A percentile compares a stretch with the other conserved stretches of the same genome.
These are phyloP conservation scores for Xenopus borealis DNA, from an alignment of 2,113 vertebrate species.

Conservation along the genomic window DNA sequence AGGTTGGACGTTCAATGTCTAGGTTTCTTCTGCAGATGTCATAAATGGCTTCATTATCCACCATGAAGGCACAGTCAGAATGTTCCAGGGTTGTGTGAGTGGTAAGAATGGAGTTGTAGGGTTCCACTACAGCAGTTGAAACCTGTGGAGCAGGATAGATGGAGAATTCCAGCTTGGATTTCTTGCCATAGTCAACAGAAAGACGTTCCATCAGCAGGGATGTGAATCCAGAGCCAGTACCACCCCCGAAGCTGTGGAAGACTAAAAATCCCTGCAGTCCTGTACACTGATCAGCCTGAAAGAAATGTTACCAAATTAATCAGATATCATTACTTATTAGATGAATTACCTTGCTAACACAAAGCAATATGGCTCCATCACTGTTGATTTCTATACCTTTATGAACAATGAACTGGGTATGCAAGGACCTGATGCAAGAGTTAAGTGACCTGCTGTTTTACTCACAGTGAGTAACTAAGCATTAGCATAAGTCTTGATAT, in stretches of 20 bases:
- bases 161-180: constrained; percentile 65
- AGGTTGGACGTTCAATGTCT: constrained; percentile 64
- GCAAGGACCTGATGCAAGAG: constrained; percentile 75
- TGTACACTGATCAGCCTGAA: constrained; percentile 71
- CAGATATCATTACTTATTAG: neutral
- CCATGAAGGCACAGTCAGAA: constrained; percentile 64
- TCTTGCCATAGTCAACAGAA: constrained; percentile 69
- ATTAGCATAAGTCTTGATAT: too few species aligned
- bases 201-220: constrained; percentile 70
- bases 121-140: constrained; percentile 58
- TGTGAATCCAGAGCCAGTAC: constrained; percentile 69
- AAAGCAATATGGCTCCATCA: constrained; percentile 69
- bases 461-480: too few species aligned
- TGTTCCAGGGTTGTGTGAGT: constrained; percentile 69
- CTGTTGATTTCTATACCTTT: constrained; percentile 66
- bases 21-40: constrained; percentile 71
- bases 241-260: constrained; percentile 69
- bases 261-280: constrained; percentile 70
- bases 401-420: constrained; percentile 61
- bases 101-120: constrained; percentile 63
- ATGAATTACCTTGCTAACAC: constrained; percentile 54
- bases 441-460: constrained; percentile 45
- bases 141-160: constrained; percentile 62
- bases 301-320: neutral
- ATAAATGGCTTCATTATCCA: constrained; percentile 70